Percentiles rank a stretch among this genome's conserved stretches.
phyloP scores from a whole-genome alignment of 2,113 vertebrate species.

The cattle (Bos taurus) region ARS-UCD2.0 NC_037337.1:78335001-78335500 shows the following conservation, averaged over 20 bases:
- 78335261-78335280: not conserved
- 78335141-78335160: not conserved
- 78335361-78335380: not conserved
- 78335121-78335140: not conserved
- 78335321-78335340: not conserved
- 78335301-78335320: not conserved
- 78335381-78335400: not conserved
- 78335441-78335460: not conserved
- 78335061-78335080: not conserved
- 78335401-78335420: conserved; percentile 1
- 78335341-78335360: not conserved
- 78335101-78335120: not conserved
- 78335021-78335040: not conserved
- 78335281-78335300: not conserved
- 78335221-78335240: not conserved
- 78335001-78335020: not conserved
- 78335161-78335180: not conserved
- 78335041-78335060: not conserved
- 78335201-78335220: not conserved
- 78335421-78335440: conserved; percentile 1
- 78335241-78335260: not conserved
- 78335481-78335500: not conserved
- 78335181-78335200: not conserved
- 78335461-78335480: not conserved
- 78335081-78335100: not conserved